These are phyloP conservation scores for Steromphala cineraria DNA, from an alignment of 2,888 invertebrate genomes.

Conservation along the genomic window DNA sequence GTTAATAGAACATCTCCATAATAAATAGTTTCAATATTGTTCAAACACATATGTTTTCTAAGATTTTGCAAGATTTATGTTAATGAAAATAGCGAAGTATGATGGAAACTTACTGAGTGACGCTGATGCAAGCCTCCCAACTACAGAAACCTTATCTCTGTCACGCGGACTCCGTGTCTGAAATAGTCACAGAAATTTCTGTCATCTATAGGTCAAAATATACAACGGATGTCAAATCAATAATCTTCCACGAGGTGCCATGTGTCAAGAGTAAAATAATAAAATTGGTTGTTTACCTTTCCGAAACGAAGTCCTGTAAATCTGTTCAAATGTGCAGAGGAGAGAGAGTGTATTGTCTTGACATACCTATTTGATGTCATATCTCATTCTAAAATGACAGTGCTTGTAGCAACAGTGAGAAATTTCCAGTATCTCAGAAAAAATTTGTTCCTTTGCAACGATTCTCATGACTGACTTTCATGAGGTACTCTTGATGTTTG, in stretches of 20 bases:
- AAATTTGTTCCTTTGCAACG: too few relatives aligned
- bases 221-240: too few relatives aligned
- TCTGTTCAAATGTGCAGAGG: neutral
- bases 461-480: too few relatives aligned
- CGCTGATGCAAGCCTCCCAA: conserved; percentile 55
- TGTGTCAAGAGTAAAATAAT: neutral
- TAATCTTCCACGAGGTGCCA: too few relatives aligned
- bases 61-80: too few relatives aligned
- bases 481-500: neutral
- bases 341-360: neutral
- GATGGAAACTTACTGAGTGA: conserved; percentile 56
- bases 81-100: too few relatives aligned
- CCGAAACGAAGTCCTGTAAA: neutral
- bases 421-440: too few relatives aligned
- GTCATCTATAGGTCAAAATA: too few relatives aligned
- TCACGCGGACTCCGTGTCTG: conserved; percentile 55
- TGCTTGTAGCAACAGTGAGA: too few relatives aligned
- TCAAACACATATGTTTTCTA: neutral
- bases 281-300: neutral
- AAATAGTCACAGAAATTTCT: conserved; percentile 27
- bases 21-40: too few relatives aligned
- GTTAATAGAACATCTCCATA: too few relatives aligned
- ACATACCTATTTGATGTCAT: neutral
- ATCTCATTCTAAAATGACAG: too few relatives aligned
- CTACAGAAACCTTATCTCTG: conserved; percentile 45